phyloP scores from a whole-genome alignment of 2,113 vertebrate species.

The Anhinga anhinga region DNA sequence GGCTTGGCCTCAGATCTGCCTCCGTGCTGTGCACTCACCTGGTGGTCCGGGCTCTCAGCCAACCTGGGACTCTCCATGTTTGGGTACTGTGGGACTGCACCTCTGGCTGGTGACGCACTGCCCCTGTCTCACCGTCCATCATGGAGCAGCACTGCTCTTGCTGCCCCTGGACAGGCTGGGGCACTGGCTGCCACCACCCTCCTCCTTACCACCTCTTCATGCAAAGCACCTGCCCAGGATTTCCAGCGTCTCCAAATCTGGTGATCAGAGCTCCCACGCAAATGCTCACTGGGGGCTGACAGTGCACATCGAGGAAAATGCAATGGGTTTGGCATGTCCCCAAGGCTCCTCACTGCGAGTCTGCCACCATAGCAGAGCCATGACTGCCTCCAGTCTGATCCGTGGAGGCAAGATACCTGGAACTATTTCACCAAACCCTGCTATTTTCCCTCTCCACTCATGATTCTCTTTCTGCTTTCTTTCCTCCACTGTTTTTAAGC shows the following conservation, averaged over 20 bases:
- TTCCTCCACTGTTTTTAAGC: not conserved
- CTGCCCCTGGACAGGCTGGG: not conserved
- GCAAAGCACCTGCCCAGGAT: not conserved
- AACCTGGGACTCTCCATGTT: fast-evolving
- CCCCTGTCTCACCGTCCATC: not conserved
- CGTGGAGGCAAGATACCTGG: not conserved
- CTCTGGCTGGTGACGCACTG: not conserved
- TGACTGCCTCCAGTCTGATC: not conserved
- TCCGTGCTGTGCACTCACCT: not conserved
- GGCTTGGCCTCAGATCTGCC: not conserved
- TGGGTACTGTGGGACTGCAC: fast-evolving
- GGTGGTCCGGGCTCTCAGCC: not conserved
- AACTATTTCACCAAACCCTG: not conserved
- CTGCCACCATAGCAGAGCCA: not conserved
- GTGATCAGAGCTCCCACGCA: not conserved
- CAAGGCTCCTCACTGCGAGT: not conserved
- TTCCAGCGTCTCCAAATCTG: not conserved
- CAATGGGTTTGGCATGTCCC: not conserved
- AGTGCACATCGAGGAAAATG: not conserved
- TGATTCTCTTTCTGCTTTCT: not conserved
- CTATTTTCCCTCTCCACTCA: not conserved
- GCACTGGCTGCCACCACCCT: not conserved
- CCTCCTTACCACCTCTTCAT: not conserved
- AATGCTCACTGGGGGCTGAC: fast-evolving
- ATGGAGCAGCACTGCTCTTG: not conserved